A percentile compares a stretch with the other conserved stretches of the same genome.
These are phyloP conservation scores for Antigone vipio DNA, from an alignment of 2,113 vertebrate genomes.

Conservation along the genomic window DNA sequence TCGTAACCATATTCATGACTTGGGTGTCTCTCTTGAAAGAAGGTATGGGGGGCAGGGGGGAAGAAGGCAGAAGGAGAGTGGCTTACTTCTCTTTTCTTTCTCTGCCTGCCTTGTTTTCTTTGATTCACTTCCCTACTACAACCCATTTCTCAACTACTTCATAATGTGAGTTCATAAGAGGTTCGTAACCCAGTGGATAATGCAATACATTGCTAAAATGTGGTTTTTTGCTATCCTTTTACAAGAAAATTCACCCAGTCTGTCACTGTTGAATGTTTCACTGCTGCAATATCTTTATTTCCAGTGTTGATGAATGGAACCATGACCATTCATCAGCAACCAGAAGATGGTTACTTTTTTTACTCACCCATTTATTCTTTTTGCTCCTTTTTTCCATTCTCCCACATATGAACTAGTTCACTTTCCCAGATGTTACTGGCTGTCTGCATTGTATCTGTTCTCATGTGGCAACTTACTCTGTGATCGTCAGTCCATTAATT, in stretches of 20 bases:
- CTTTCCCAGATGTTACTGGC: neutral
- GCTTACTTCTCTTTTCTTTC: neutral
- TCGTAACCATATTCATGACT: neutral
- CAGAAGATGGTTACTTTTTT: neutral
- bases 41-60: rapidly evolving
- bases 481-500: neutral
- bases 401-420: neutral
- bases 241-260: neutral
- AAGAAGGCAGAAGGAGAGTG: neutral
- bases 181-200: conserved; percentile 9
- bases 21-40: neutral
- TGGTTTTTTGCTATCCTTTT: neutral
- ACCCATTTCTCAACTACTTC: neutral
- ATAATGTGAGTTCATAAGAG: neutral
- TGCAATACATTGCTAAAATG: neutral
- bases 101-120: neutral
- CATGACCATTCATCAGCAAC: neutral
- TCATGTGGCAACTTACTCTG: neutral
- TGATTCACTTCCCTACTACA: neutral
- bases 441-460: neutral
- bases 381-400: neutral
- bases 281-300: neutral
- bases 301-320: neutral
- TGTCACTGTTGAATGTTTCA: neutral
- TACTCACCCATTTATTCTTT: neutral